These are phyloP conservation scores for Scomber japonicus DNA, from an alignment of 2,113 vertebrate genomes.

Conservation along the genomic window DNA sequence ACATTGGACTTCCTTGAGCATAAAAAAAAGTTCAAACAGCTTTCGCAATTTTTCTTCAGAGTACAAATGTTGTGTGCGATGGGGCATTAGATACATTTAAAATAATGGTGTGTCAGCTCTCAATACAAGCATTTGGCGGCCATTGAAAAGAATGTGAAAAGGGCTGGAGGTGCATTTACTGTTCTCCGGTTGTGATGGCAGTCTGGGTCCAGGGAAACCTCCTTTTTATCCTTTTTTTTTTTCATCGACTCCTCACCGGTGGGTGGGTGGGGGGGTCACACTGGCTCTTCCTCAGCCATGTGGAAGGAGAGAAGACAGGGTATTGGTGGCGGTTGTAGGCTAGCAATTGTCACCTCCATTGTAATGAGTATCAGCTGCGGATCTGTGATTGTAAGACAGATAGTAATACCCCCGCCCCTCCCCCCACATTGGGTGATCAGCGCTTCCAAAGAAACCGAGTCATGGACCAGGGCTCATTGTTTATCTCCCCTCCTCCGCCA, in stretches of 20 bases:
- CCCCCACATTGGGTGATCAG: slow-evolving; percentile 52
- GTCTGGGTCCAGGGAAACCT: slow-evolving; percentile 29
- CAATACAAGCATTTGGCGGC: slow-evolving; percentile 15
- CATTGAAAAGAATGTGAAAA: slow-evolving; percentile 37
- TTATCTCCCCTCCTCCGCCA: slow-evolving; percentile 37
- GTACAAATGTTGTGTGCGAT: not conserved
- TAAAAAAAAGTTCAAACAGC: not conserved
- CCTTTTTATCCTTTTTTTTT: slow-evolving; percentile 71
- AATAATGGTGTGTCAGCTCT: slow-evolving; percentile 12
- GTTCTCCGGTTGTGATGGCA: not conserved
- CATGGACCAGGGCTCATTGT: slow-evolving; percentile 59
- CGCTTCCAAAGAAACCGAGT: slow-evolving; percentile 61
- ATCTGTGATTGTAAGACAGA: slow-evolving; percentile 69
- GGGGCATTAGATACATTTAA: not conserved
- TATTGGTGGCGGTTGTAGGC: slow-evolving; percentile 12
- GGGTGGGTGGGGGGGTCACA: slow-evolving; percentile 14
- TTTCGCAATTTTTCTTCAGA: not conserved
- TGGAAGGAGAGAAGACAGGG: slow-evolving; percentile 65
- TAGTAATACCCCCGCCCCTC: slow-evolving; percentile 18
- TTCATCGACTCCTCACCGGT: slow-evolving; percentile 77
- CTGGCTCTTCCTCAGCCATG: slow-evolving; percentile 61
- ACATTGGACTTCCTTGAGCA: no score
- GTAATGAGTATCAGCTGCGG: slow-evolving; percentile 80
- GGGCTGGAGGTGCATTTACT: slow-evolving; percentile 4
- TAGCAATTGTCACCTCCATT: slow-evolving; percentile 72